These are phyloP conservation scores for Tillus elongatus DNA, from an alignment of 2,888 invertebrate genomes.

Conservation along the genomic window DNA sequence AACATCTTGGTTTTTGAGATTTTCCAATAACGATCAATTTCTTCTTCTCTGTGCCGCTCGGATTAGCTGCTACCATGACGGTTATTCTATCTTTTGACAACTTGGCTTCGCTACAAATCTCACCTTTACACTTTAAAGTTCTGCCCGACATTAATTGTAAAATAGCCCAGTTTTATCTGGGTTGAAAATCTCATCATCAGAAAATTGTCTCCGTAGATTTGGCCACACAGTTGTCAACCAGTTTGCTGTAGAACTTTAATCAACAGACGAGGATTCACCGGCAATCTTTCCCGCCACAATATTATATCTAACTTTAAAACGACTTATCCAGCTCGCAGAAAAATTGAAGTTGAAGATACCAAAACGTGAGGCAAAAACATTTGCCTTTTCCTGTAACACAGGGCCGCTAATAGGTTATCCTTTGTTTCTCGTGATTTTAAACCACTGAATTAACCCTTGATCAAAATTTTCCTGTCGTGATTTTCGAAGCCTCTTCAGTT, in stretches of 20 bases:
- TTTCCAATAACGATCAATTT: conserved; percentile 25
- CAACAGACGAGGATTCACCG: conserved; percentile 11
- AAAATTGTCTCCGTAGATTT: conserved; percentile 8
- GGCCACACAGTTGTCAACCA: conserved; percentile 13
- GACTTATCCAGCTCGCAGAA: conserved; percentile 13
- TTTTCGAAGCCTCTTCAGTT: background rate
- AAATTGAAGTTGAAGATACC: conserved; percentile 14
- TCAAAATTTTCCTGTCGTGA: background rate
- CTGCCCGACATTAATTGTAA: conserved; percentile 14
- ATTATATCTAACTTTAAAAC: conserved; percentile 15
- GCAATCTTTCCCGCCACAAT: conserved; percentile 12
- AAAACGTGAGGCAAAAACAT: conserved; percentile 12
- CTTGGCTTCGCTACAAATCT: too few species aligned
- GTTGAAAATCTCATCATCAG: conserved; percentile 23
- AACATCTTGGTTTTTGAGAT: too few species aligned
- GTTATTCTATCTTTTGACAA: too few species aligned
- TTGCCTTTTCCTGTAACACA: conserved; percentile 10
- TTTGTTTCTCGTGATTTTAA: background rate
- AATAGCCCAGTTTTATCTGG: conserved; percentile 26
- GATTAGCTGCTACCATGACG: too few species aligned
- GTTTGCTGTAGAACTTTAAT: conserved; percentile 8
- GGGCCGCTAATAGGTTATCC: background rate
- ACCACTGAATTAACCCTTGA: background rate
- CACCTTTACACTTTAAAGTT: conserved; percentile 23
- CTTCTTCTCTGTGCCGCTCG: too few species aligned